phyloP scores from a whole-genome alignment of 2,113 vertebrate species.

The Ammodytes marinus region DNA sequence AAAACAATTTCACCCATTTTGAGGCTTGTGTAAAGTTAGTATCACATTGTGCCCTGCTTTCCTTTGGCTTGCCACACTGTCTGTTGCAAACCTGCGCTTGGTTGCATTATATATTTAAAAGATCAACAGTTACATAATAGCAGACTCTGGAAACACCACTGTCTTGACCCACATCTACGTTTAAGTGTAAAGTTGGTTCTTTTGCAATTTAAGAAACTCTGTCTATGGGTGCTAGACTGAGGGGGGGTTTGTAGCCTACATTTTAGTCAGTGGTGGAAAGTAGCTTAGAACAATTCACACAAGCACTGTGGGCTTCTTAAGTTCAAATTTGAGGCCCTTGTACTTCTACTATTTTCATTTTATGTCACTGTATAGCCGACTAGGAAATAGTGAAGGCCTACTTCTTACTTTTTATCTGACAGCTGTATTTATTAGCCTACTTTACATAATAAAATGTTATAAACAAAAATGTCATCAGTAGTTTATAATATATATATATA shows the following conservation, averaged over 20 bases:
- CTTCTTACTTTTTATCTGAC: background rate
- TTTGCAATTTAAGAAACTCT: slow-evolving; percentile 16
- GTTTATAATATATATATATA: too few relatives aligned
- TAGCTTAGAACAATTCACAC: background rate
- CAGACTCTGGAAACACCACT: background rate
- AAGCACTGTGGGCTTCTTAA: background rate
- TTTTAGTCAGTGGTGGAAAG: background rate
- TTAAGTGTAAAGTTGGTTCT: background rate
- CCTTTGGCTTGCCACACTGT: background rate
- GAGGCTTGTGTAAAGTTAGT: background rate
- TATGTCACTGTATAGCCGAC: background rate
- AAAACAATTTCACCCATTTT: background rate
- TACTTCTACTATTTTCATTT: background rate
- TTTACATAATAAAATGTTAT: too few relatives aligned
- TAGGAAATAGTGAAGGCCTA: too few relatives aligned
- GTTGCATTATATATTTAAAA: slow-evolving; percentile 11
- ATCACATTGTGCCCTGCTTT: background rate
- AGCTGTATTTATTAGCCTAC: too few relatives aligned
- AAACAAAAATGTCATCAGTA: too few relatives aligned
- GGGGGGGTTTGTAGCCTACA: background rate
- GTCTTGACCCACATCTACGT: slow-evolving; percentile 15
- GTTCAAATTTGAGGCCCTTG: background rate
- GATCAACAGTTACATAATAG: slow-evolving; percentile 17
- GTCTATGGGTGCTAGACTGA: background rate
- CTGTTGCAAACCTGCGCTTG: slow-evolving; percentile 9